These are phyloP conservation scores for Sisyra nigra DNA, from an alignment of 2,888 invertebrate species.

Conservation along the genomic window DNA sequence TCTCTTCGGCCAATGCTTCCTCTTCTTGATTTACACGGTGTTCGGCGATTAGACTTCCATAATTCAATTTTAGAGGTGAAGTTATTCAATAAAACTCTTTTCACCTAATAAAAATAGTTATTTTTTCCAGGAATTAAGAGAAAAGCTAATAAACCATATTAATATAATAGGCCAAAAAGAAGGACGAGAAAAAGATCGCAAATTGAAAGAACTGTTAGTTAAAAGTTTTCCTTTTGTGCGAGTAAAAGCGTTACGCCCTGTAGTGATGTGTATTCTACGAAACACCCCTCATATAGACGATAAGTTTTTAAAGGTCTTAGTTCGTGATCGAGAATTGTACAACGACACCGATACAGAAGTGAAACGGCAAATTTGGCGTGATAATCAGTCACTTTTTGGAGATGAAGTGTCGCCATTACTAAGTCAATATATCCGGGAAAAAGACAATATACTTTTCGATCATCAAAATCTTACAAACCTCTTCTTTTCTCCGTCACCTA, in stretches of 20 bases:
- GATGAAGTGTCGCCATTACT: conserved; percentile 93
- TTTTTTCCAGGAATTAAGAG: conserved; percentile 37
- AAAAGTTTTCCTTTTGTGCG: conserved; percentile 91
- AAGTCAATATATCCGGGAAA: conserved; percentile 85
- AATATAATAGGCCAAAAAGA: conserved; percentile 67
- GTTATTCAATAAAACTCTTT: conserved; percentile 1
- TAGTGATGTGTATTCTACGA: conserved; percentile 87
- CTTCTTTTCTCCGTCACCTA: conserved; percentile 88
- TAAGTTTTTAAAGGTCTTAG: conserved; percentile 60
- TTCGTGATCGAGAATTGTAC: conserved; percentile 77
- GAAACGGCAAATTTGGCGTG: conserved; percentile 95
- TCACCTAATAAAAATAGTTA: conserved; percentile 2
- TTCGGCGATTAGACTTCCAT: conserved; percentile 86
- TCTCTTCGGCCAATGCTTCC: conserved; percentile 91
- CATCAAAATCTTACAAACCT: conserved; percentile 67
- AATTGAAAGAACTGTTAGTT: conserved; percentile 73
- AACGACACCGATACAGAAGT: conserved; percentile 92
- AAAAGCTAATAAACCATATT: conserved; percentile 60
- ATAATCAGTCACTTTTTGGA: conserved; percentile 90
- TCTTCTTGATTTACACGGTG: conserved; percentile 84
- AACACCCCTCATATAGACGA: conserved; percentile 89
- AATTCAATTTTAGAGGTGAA: conserved; percentile 74
- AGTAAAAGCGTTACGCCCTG: conserved; percentile 78
- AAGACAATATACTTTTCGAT: conserved; percentile 81
- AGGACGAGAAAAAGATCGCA: conserved; percentile 57